A percentile compares a stretch with the other conserved stretches of the same genome.
phyloP scores from a whole-genome alignment of 2,113 vertebrate genomes.

The Mormyrus lacerda region DNA sequence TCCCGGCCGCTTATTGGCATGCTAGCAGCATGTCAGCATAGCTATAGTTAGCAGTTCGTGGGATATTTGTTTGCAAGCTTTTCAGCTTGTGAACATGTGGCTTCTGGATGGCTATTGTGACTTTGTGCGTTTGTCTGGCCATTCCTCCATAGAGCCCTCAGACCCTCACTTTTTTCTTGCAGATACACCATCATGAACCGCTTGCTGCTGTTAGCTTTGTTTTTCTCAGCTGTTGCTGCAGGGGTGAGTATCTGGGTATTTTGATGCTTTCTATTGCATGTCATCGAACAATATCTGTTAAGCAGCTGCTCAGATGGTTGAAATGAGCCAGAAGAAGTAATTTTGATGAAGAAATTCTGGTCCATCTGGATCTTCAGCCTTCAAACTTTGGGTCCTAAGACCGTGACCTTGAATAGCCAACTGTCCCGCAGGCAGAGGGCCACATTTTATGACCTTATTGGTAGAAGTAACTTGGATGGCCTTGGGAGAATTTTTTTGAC shows the following conservation, averaged over 20 bases:
- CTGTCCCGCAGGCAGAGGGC: background rate
- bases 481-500: background rate
- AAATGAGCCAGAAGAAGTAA: background rate
- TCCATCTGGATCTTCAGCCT: background rate
- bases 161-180: background rate
- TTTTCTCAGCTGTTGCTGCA: constrained; percentile 28
- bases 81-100: background rate
- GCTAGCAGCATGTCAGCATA: background rate
- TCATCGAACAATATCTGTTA: background rate
- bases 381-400: background rate
- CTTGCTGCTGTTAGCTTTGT: constrained; percentile 23
- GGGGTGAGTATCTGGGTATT: constrained; percentile 24
- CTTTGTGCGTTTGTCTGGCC: background rate
- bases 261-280: background rate
- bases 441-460: background rate
- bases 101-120: background rate
- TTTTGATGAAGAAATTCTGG: background rate
- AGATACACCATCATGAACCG: constrained; percentile 29
- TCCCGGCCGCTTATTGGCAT: background rate
- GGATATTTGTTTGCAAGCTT: background rate
- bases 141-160: background rate
- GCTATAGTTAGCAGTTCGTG: background rate
- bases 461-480: background rate
- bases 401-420: background rate
- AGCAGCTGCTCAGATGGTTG: background rate